A percentile compares a stretch with the other conserved stretches of the same genome.
Conservation (phyloP, 2,113 vertebrate species). For the Megaleporinus macrocephalus region DNA sequence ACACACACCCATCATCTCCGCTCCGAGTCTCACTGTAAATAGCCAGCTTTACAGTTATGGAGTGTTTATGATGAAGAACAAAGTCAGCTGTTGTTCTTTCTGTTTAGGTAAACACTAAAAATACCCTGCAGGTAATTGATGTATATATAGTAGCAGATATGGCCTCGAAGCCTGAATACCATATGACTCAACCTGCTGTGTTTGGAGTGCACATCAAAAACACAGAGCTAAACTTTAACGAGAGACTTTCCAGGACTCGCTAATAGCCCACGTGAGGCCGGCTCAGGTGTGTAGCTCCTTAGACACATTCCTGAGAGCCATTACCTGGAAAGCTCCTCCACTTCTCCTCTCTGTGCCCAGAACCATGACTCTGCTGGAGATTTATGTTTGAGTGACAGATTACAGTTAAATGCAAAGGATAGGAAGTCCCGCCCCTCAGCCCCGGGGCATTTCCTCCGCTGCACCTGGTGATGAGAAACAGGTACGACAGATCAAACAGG, state of each 20-base stretch:
- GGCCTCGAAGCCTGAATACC: background rate
- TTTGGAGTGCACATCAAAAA: background rate
- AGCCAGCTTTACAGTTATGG: too few species aligned
- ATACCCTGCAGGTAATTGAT: too few species aligned
- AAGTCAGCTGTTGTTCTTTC: too few species aligned
- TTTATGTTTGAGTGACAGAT: constrained; percentile 56
- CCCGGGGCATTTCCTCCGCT: constrained; percentile 47
- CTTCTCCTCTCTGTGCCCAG: constrained; percentile 7
- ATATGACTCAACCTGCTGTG: background rate
- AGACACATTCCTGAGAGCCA: constrained; percentile 34
- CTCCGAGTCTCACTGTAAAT: too few species aligned
- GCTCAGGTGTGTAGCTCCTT: background rate
- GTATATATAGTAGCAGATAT: too few species aligned
- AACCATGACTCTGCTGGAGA: constrained; percentile 24
- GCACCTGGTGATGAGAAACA: constrained; percentile 53
- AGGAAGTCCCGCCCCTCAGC: constrained; percentile 52
- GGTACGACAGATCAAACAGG: constrained; percentile 27
- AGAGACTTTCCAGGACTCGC: background rate
- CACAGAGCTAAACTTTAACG: constrained; percentile 21
- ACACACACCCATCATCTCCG: too few species aligned
- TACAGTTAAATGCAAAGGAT: constrained; percentile 21
- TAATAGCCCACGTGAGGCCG: background rate
- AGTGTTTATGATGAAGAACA: too few species aligned
- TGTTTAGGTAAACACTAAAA: too few species aligned
- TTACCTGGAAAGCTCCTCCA: background rate